Base-by-base conservation (phyloP, 1,140 invertebrate species). In the Drosophila kanapiae region DNA sequence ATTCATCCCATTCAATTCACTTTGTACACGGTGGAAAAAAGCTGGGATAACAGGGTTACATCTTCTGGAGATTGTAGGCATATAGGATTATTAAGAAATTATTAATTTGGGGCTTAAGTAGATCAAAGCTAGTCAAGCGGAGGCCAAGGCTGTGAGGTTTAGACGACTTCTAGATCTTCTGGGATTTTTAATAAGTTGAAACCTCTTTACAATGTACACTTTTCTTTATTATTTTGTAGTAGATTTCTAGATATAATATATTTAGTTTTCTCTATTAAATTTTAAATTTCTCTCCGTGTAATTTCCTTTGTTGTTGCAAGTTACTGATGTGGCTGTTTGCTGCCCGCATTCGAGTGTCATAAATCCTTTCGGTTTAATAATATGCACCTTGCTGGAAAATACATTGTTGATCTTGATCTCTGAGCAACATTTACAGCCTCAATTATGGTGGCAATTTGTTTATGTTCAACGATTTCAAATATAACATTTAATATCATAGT, bases 301-400 rank as follows among this genome's bases (percentile, higher is more conserved):
- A 9, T 53, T 54, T 61, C 35, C 42, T 35, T 64, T 69, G n/a
- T 40, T 61, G 57, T 48, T 49, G 43, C 37, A 56, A 27, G 70
- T 58, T 64, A 63, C 61, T 60, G 61, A 10, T 61, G 37, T 37
- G 49, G 18, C 27, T 82, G 70, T 59, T 75, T 75, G 71, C 51
- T 87, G 70, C 64, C 58, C 70, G 80, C 80, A 56, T 91, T 78
- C 82, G 74, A 82, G 76, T 90, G 81, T 90, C 85, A 90, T 91
- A 91, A 91, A 85, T 85, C 82, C 76, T 85, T 81, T 83, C 27
- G 80, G 74, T 57, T 83, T 88, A 88, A 88, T 88, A 88, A 78
- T 88, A 88, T 88, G 80, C 80, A 88, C 80, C 84, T 88, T 70
- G 49, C 74, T 38, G 18, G 4, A 27, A 57, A 35, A 31, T 49